Evolutionary conservation across 2,797 vertebrate genomes (phyloP).

Genomic region (Argya squamiceps): DNA sequence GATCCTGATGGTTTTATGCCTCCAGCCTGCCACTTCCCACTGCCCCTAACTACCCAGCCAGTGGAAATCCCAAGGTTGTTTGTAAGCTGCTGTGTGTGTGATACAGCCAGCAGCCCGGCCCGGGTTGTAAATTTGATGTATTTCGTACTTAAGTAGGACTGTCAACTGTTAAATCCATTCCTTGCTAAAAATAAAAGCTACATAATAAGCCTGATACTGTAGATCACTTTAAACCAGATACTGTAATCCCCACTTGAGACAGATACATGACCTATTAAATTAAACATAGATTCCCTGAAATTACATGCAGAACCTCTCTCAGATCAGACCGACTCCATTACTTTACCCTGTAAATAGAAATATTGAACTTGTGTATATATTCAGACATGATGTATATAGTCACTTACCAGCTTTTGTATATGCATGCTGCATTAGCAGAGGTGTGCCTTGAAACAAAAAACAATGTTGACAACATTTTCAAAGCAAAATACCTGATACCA

Average conservation of each 20-base stretch:
- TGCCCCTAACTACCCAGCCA: background rate
- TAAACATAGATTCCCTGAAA: constrained; percentile 67
- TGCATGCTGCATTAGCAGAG: background rate
- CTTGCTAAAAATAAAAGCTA: constrained; percentile 69
- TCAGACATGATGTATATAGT: constrained; percentile 2
- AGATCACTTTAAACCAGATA: constrained; percentile 69
- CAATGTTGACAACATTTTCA: background rate
- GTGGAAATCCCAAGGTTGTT: constrained; percentile 22
- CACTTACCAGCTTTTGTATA: constrained; percentile 24
- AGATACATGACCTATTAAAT: constrained; percentile 70
- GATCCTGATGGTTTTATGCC: background rate
- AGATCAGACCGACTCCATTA: constrained; percentile 43
- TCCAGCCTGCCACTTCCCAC: background rate
- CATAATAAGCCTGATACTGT: constrained; percentile 65
- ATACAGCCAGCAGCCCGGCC: background rate
- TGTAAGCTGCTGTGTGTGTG: background rate
- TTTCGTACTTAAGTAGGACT: constrained; percentile 51
- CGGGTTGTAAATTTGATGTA: constrained; percentile 51
- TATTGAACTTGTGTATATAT: constrained; percentile 38
- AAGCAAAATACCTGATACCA: background rate
- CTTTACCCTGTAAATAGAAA: constrained; percentile 58
- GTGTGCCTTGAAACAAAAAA: background rate
- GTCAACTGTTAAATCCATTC: constrained; percentile 68
- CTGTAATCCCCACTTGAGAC: constrained; percentile 64
- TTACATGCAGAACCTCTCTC: constrained; percentile 42